Percentiles rank a stretch among this genome's conserved stretches.
phyloP scores from a whole-genome alignment of 2,113 vertebrate species.

The Piprites chloris region DNA sequence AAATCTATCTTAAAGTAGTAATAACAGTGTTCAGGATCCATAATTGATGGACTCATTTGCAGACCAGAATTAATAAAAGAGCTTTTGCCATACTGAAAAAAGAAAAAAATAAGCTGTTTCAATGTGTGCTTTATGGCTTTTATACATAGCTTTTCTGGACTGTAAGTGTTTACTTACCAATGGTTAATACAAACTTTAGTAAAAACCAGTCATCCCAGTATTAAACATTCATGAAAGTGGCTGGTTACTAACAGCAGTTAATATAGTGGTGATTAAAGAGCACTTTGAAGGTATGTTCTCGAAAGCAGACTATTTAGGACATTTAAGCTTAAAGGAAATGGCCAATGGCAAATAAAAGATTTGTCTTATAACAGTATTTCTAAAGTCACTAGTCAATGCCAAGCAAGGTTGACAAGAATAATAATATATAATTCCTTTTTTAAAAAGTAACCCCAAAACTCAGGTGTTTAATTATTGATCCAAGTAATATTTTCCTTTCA shows the following conservation, averaged over 20 bases:
- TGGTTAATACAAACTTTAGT: not conserved
- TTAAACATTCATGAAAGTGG: not conserved
- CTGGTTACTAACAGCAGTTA: not conserved
- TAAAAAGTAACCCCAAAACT: constrained; percentile 21
- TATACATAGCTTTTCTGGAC: not conserved
- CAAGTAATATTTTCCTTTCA: constrained; percentile 55
- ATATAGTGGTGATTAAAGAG: constrained; percentile 24
- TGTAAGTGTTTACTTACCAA: constrained; percentile 1
- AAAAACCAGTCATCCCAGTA: not conserved
- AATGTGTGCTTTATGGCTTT: not conserved
- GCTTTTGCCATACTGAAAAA: not conserved
- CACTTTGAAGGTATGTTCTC: constrained; percentile 5
- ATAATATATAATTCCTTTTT: constrained; percentile 18
- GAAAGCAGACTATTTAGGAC: constrained; percentile 1
- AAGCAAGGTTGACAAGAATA: constrained; percentile 35
- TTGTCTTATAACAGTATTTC: constrained; percentile 32
- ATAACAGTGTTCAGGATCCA: not conserved
- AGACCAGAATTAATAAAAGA: not conserved
- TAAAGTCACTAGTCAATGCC: constrained; percentile 10
- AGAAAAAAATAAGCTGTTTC: not conserved
- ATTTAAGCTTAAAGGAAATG: constrained; percentile 29
- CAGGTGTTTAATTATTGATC: constrained; percentile 68
- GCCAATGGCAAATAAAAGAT: constrained; percentile 35
- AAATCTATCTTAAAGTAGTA: constrained; percentile 12
- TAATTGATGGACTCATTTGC: constrained; percentile 17